Conservation (phyloP, 2,113 vertebrate genomes). For the Candoia aspera region DNA sequence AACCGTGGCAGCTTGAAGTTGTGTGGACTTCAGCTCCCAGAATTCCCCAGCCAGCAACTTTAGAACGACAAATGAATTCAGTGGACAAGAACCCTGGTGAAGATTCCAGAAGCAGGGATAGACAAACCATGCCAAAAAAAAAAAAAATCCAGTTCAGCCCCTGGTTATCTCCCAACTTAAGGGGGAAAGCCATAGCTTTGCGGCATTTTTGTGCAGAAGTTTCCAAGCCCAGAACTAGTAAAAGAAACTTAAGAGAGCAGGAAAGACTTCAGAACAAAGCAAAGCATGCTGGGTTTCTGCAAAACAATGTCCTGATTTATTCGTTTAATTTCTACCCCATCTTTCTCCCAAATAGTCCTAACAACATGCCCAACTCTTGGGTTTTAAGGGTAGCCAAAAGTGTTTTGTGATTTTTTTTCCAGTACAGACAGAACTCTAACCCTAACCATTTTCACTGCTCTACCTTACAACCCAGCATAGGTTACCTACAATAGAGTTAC, state of each 20-base stretch:
- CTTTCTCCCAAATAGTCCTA: neutral
- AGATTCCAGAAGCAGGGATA: neutral
- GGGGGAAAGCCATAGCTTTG: neutral
- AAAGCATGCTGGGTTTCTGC: neutral
- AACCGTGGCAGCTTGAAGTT: too few species aligned
- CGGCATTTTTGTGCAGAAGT: neutral
- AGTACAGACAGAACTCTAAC: neutral
- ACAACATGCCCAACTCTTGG: neutral
- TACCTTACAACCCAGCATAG: neutral
- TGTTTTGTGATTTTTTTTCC: neutral
- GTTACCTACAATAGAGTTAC: neutral
- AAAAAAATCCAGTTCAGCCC: neutral
- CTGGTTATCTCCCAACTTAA: neutral
- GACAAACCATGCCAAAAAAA: neutral
- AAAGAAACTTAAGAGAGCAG: slow-evolving; percentile 9
- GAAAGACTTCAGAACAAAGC: slow-evolving; percentile 6
- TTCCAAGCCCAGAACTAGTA: too few species aligned
- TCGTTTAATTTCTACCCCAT: neutral
- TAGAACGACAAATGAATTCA: neutral
- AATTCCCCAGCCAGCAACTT: neutral
- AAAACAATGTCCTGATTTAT: neutral
- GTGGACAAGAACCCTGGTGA: neutral
- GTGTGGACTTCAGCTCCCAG: too few species aligned
- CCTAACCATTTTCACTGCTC: neutral
- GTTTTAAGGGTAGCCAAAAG: neutral